Conservation (phyloP, 1,140 invertebrate species). For the Epicauta chinensis region DNA sequence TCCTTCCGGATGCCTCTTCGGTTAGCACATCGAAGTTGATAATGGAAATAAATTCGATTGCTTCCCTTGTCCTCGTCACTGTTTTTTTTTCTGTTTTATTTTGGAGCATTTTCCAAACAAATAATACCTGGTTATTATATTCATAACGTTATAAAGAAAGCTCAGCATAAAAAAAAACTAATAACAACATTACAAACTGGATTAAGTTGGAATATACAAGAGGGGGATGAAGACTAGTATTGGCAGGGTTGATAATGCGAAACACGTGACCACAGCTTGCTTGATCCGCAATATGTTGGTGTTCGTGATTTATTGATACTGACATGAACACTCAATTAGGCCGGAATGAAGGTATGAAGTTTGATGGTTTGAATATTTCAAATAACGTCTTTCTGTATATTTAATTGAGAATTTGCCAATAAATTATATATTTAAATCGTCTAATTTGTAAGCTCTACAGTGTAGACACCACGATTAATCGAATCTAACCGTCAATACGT, state of each 20-base stretch:
- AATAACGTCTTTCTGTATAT: not conserved
- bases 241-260: conserved; percentile 29
- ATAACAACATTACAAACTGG: conserved; percentile 25
- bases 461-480: too few relatives aligned
- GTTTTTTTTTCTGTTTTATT: not conserved
- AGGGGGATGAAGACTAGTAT: conserved; percentile 12
- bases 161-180: conserved; percentile 11
- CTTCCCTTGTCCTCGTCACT: not conserved
- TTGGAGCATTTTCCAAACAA: not conserved
- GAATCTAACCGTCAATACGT: too few relatives aligned
- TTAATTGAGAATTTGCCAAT: too few relatives aligned
- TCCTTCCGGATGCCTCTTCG: conserved; percentile 23
- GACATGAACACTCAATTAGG: conserved; percentile 35
- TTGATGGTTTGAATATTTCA: conserved; percentile 4
- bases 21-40: conserved; percentile 8
- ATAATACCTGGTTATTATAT: not conserved
- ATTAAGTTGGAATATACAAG: conserved; percentile 22
- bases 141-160: not conserved
- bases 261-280: conserved; percentile 32
- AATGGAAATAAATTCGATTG: conserved; percentile 13
- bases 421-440: too few relatives aligned
- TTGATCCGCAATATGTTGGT: conserved; percentile 32
- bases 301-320: conserved; percentile 32
- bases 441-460: too few relatives aligned
- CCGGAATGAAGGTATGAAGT: not conserved